These are phyloP conservation scores for Drosophila quadrilineata DNA, from an alignment of 1,140 invertebrate genomes.

Conservation along the genomic window DNA sequence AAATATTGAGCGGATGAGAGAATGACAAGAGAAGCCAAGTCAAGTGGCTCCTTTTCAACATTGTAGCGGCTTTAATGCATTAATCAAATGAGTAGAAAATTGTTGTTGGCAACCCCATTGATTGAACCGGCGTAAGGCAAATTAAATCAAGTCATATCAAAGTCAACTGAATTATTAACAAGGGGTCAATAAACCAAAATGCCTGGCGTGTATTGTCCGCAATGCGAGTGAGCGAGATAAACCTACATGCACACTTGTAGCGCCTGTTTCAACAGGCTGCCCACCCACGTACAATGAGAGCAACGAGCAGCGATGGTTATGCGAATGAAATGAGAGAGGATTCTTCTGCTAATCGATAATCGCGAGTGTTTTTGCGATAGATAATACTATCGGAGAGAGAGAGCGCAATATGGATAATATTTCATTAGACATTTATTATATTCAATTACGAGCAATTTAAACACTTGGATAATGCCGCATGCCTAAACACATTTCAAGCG, in stretches of 20 bases:
- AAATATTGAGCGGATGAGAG: too few relatives aligned
- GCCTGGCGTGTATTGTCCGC: slow-evolving; percentile 23
- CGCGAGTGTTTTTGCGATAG: too few relatives aligned
- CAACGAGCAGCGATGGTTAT: too few relatives aligned
- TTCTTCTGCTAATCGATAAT: neutral
- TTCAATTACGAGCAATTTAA: too few relatives aligned
- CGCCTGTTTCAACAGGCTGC: neutral
- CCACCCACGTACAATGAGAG: too few relatives aligned
- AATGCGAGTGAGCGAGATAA: slow-evolving; percentile 9
- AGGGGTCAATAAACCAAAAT: slow-evolving; percentile 56
- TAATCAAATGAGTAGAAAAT: slow-evolving; percentile 64
- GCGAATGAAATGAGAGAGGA: neutral
- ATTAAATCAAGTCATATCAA: slow-evolving; percentile 36
- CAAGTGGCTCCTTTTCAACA: slow-evolving; percentile 1
- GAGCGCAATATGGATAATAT: neutral
- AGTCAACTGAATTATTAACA: slow-evolving; percentile 18
- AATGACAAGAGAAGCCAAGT: neutral
- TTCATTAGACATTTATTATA: slow-evolving; percentile 15
- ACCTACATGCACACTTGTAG: neutral
- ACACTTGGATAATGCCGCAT: slow-evolving; percentile 4
- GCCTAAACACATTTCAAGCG: slow-evolving; percentile 20
- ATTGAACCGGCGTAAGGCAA: slow-evolving; percentile 42
- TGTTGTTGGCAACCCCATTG: slow-evolving; percentile 60
- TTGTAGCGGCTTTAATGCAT: slow-evolving; percentile 43
- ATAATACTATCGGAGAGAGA: too few relatives aligned